Evolutionary conservation across 2,888 invertebrate genomes (phyloP), one percentile per base, ranked within the genome.

Genomic region (Oegoconia quadripuncta): DNA sequence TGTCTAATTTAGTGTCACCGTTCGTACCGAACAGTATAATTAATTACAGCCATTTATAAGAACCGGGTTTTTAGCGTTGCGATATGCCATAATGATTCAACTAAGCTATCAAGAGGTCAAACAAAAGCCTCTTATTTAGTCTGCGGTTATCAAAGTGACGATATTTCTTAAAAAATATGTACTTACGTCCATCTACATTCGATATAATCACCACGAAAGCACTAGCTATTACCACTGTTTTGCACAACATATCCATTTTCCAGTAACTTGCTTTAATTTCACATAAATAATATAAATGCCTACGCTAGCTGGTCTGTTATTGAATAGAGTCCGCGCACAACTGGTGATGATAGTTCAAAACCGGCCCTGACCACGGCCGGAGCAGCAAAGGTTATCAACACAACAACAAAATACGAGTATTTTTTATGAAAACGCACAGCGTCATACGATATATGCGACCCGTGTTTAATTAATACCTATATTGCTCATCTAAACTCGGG

Each of bases 331-430:
- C 58, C 42, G 64, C 54, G 50, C 52, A 44, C 68, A 65, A 78
- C 77, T 76, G 75, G 67, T 64, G 34, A 18, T 34, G 37, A 37
- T 34, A 60, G 59, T 50, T 55, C 50, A 48, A 50, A 63, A 48
- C 57, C 56, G 69, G 51, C 72, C 66, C 66, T 66, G 69, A 62
- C 66, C 70, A 57, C 59, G 60, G 55, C 50, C 56, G 41, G 52
- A 60, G 55, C 62, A 50, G 51, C 48, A 63, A 67, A 75, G 75
- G 77, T 76, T 77, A 78, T 75, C 74, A 71, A 70, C 70, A 64
- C 37, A 32, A 44, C 43, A 45, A 35, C 33, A 46, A 40, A 41
- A 34, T 41, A 38, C 26, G 13, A 31, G 30, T 37, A 34, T 55
- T 64, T 62, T 62, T 60, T 63, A n/a, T 51, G 50, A 64, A 62